Evolutionary conservation across 2,113 vertebrate species (phyloP), one percentile per base, ranked within the genome.

Genomic region (Dipodomys spectabilis): DNA sequence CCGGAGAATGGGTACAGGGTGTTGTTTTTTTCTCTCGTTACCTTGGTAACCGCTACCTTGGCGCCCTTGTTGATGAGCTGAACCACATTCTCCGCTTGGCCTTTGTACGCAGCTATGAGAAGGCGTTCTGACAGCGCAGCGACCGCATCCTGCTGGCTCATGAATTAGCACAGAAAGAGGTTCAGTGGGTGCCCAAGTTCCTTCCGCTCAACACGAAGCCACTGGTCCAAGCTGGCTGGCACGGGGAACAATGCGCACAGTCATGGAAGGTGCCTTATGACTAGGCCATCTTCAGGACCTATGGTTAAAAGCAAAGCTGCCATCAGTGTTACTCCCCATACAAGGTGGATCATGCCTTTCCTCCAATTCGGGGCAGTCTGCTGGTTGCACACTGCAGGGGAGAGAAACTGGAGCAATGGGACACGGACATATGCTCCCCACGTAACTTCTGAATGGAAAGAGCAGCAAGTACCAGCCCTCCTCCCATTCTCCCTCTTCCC

Each of bases 1-100:
- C 95, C 97, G 96, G 93, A 88, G 95, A 96, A 97, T 87, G 92
- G 18, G 86, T 95, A 95, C 96, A 97, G 97, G 0, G 53, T 57
- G 53, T 4, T 96, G 97, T 97, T 97, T 97, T 97, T 97, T 89
- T 87, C 85, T 18, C 53, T 57, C 15, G 98, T 99, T 98, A 99
- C 99, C 99, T 99, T 99, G 98, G 99, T 99, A 98, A 99, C 98
- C 0, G 99, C 99, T 98, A 99, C 99, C 98, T 99, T 99, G 97
- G 99, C 99, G 7, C 99, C 99, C 98, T 98, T 99, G 98, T 99
- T 99, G 98, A 99, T 99, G 97, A 99, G 99, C 98, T 99, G 99
- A 97, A 99, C 99, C 98, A 99, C 99, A 99, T 99, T 99, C 97
- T 99, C 99, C 12, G 98, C 98, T 97, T 99, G 99, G 97, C 99